These are phyloP conservation scores for Pithys albifrons DNA, from an alignment of 2,113 vertebrate genomes.

Conservation along the genomic window DNA sequence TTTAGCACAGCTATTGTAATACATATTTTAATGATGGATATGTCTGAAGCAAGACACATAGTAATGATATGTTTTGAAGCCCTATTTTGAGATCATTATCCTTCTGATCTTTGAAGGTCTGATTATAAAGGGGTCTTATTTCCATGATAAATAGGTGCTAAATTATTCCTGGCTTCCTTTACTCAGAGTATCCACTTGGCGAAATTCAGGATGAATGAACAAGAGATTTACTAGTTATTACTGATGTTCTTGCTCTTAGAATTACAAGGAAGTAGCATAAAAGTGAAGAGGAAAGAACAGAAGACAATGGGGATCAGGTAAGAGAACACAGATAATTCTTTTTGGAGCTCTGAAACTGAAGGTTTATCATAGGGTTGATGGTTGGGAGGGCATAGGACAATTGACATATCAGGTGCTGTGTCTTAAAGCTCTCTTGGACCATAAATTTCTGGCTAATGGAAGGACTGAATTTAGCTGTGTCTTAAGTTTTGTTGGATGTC, in stretches of 20 bases:
- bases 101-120: conserved; percentile 53
- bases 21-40: conserved; percentile 37
- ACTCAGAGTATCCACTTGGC: neutral
- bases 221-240: conserved; percentile 34
- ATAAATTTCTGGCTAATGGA: neutral
- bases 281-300: neutral
- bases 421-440: neutral
- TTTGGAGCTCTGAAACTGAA: neutral
- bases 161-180: conserved; percentile 43
- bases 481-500: neutral
- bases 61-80: conserved; percentile 45
- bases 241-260: neutral
- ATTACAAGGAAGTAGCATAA: neutral
- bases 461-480: neutral
- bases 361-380: neutral
- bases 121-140: conserved; percentile 52
- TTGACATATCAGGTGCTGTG: neutral
- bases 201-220: conserved; percentile 34
- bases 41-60: conserved; percentile 2
- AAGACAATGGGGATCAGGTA: neutral
- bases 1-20: conserved; percentile 35
- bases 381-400: neutral
- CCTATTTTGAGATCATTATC: conserved; percentile 54
- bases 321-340: neutral
- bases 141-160: conserved; percentile 53